These are phyloP conservation scores for Neotoma lepida DNA, from an alignment of 2,113 vertebrate genomes.

Conservation along the genomic window DNA sequence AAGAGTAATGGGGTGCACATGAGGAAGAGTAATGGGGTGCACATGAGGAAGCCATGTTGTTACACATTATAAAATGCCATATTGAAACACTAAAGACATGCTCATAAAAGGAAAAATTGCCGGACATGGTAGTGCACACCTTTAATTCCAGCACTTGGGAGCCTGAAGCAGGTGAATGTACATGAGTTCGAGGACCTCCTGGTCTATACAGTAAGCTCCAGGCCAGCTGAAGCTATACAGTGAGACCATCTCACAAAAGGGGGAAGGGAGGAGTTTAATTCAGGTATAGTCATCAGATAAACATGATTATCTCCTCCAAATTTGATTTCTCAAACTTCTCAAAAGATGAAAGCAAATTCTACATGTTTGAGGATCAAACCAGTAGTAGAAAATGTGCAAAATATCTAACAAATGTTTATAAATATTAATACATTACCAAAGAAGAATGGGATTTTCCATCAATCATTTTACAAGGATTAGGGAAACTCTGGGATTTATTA, in stretches of 20 bases:
- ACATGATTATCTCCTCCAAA: background rate
- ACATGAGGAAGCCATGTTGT: no score
- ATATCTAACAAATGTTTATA: conserved; percentile 26
- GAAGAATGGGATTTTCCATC: background rate
- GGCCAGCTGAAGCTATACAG: background rate
- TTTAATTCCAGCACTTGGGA: no score
- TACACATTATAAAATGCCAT: background rate
- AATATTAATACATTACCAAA: background rate
- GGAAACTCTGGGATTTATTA: conserved; percentile 18
- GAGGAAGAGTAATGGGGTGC: background rate
- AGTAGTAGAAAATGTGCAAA: background rate
- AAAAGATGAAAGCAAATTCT: conserved; percentile 20
- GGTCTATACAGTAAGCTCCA: background rate
- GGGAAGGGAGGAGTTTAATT: background rate
- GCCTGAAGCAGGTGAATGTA: background rate
- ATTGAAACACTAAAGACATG: background rate
- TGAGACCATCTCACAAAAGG: background rate
- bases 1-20: no score
- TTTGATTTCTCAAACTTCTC: background rate
- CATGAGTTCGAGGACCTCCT: background rate
- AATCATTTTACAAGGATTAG: conserved; percentile 30
- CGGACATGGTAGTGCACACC: background rate
- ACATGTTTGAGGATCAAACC: background rate
- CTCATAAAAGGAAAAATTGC: background rate
- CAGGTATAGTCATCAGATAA: background rate